Evolutionary conservation across 2,797 vertebrate genomes (phyloP).

Genomic region (Carapus acus): DNA sequence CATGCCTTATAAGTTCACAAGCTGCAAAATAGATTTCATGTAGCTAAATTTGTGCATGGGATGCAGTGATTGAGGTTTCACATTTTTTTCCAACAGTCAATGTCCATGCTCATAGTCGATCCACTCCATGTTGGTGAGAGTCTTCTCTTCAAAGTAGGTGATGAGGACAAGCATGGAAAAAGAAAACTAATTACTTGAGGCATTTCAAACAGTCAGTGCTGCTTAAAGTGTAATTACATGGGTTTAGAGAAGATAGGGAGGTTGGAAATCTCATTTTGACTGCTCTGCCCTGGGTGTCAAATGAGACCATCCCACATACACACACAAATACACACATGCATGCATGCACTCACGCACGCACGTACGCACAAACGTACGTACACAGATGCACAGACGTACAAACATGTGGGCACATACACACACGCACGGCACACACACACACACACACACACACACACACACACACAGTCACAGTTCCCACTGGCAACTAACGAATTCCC

Average conservation of each 20-base stretch:
- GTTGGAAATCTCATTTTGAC: constrained; percentile 60
- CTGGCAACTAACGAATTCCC: too few species aligned
- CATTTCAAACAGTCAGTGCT: constrained; percentile 68
- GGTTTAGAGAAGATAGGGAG: constrained; percentile 57
- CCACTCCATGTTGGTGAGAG: constrained; percentile 58
- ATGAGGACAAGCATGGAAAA: constrained; percentile 69
- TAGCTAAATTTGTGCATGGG: constrained; percentile 41
- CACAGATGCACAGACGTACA: too few species aligned
- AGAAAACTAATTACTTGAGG: constrained; percentile 69
- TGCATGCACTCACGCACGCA: too few species aligned
- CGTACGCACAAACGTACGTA: too few species aligned
- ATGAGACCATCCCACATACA: constrained; percentile 36
- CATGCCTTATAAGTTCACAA: constrained; percentile 71
- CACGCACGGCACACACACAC: too few species aligned
- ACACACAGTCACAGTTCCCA: too few species aligned
- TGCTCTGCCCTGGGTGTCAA: constrained; percentile 43
- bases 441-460: too few species aligned
- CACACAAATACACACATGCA: too few species aligned
- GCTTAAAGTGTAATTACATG: constrained; percentile 71
- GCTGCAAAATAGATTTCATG: constrained; percentile 64
- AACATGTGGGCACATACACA: too few species aligned
- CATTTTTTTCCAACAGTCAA: constrained; percentile 59
- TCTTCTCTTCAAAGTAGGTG: constrained; percentile 58
- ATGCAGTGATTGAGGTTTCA: constrained; percentile 23
- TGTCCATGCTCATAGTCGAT: constrained; percentile 56